Conservation (phyloP, 2,113 vertebrate genomes). For the Cynoglossus semilaevis region DNA sequence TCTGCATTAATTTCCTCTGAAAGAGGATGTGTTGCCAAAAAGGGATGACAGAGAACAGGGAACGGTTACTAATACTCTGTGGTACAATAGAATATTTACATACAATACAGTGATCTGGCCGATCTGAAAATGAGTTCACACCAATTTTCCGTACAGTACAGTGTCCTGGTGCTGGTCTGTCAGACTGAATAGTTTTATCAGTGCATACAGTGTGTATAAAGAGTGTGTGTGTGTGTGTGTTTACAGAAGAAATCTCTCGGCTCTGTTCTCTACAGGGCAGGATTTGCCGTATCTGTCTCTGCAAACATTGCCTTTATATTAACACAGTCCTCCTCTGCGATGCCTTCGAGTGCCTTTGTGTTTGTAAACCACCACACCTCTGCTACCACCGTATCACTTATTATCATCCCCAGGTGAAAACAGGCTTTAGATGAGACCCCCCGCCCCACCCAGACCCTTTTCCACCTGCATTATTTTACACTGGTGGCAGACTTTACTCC, state of each 20-base stretch:
- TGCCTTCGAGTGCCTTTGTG: slow-evolving; percentile 3
- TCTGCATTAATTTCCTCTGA: too few species aligned
- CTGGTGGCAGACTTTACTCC: too few species aligned
- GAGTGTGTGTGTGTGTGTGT: slow-evolving; percentile 11
- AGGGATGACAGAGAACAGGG: too few species aligned
- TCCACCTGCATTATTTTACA: background rate
- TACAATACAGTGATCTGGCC: too few species aligned
- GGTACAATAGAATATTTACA: background rate
- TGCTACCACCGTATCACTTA: slow-evolving; percentile 18
- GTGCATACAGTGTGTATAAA: background rate
- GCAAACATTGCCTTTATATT: slow-evolving; percentile 41
- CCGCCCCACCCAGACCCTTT: background rate
- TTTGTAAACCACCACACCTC: slow-evolving; percentile 20
- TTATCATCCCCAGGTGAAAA: slow-evolving; percentile 6
- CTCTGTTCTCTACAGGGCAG: slow-evolving; percentile 14
- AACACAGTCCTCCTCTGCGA: slow-evolving; percentile 22
- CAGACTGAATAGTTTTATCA: slow-evolving; percentile 24
- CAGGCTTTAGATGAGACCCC: slow-evolving; percentile 8
- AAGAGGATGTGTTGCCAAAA: too few species aligned
- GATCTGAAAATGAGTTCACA: too few species aligned
- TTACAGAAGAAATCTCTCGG: slow-evolving; percentile 40
- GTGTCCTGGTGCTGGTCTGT: slow-evolving; percentile 11
- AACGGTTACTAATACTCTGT: too few species aligned
- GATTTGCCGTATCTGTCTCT: slow-evolving; percentile 42
- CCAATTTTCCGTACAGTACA: background rate